Conservation (phyloP, 2,888 invertebrate genomes). For the Standfussiana lucernea region DNA sequence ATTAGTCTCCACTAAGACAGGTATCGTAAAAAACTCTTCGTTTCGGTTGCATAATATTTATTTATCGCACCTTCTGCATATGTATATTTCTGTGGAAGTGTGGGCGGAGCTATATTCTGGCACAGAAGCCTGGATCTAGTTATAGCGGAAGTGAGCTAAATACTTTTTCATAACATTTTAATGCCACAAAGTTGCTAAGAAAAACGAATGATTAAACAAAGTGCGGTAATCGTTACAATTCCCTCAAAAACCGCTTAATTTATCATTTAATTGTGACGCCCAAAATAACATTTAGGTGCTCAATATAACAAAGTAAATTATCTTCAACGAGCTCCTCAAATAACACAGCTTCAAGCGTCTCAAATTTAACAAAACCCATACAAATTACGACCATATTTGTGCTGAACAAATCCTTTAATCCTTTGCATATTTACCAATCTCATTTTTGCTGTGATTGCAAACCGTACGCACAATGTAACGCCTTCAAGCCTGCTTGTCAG, state of each 20-base stretch:
- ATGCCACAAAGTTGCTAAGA: background rate
- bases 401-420: slow-evolving; percentile 40
- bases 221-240: background rate
- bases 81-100: background rate
- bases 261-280: background rate
- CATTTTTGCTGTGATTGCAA: slow-evolving; percentile 45
- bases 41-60: too few species aligned
- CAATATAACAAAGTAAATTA: slow-evolving; percentile 42
- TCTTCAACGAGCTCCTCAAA: slow-evolving; percentile 8
- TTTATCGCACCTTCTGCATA: too few species aligned
- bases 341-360: slow-evolving; percentile 10
- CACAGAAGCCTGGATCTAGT: background rate
- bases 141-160: background rate
- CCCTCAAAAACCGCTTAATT: background rate
- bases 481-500: slow-evolving; percentile 72
- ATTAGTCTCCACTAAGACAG: too few species aligned
- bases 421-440: slow-evolving; percentile 52
- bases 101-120: background rate
- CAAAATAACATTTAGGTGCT: slow-evolving; percentile 2
- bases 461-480: slow-evolving; percentile 40
- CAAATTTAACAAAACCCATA: slow-evolving; percentile 31
- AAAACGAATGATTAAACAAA: background rate
- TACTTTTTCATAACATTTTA: background rate
- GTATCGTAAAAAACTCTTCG: too few species aligned
- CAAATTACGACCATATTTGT: slow-evolving; percentile 52